Conservation (phyloP, 2,888 invertebrate genomes). For the Ametastegia equiseti region DNA sequence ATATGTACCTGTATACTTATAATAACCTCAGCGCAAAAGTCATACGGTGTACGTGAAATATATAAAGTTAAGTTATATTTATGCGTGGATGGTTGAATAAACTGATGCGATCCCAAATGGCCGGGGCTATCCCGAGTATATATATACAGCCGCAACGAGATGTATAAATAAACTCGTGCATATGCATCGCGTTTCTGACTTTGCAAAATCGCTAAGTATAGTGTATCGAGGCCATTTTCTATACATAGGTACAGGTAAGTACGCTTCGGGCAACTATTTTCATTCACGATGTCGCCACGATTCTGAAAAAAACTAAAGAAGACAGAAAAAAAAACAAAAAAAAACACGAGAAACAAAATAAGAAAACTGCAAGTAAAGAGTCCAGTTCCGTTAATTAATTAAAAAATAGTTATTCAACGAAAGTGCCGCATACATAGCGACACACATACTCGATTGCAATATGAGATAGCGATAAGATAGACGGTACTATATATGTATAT, state of each 20-base stretch:
- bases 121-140: neutral
- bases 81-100: neutral
- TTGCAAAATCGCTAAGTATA: neutral
- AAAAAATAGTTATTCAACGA: no score
- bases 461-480: neutral
- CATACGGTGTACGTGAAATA: no score
- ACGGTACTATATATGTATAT: no score
- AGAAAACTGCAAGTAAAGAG: no score
- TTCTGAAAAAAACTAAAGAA: no score
- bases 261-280: no score
- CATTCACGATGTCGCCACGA: no score
- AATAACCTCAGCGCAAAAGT: neutral
- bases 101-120: neutral
- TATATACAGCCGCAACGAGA: neutral
- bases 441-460: neutral
- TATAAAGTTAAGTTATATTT: neutral
- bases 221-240: neutral
- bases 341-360: no score
- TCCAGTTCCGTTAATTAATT: no score
- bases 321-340: no score
- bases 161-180: neutral
- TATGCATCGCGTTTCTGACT: constrained; percentile 1
- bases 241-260: neutral
- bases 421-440: no score
- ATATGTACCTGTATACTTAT: no score